A percentile compares a stretch with the other conserved stretches of the same genome.
These are phyloP conservation scores for Marmota flaviventris DNA, from an alignment of 2,113 vertebrate genomes.

Conservation along the genomic window DNA sequence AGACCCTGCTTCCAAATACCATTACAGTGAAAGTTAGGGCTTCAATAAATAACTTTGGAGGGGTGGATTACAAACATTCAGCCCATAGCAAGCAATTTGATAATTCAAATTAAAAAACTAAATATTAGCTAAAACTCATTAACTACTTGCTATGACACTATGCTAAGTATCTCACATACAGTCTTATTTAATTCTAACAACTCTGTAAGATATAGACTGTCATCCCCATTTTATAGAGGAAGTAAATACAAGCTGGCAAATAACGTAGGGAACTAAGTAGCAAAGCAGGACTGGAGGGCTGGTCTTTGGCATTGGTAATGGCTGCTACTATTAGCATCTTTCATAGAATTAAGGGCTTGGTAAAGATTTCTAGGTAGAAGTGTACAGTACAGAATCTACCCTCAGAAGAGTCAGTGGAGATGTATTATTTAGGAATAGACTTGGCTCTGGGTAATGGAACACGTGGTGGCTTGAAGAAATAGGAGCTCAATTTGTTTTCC, in stretches of 20 bases:
- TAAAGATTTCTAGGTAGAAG: neutral
- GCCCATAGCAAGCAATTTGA: neutral
- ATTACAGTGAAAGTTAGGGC: neutral
- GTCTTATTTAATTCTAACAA: neutral
- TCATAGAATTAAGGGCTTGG: neutral
- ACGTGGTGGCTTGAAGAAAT: neutral
- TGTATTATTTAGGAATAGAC: neutral
- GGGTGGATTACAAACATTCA: neutral
- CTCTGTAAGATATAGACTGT: neutral
- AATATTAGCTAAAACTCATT: neutral
- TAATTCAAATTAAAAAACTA: neutral
- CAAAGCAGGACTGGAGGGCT: neutral
- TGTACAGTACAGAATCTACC: neutral
- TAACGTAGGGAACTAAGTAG: neutral
- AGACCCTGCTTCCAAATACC: neutral
- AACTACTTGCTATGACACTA: neutral
- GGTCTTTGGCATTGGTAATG: neutral
- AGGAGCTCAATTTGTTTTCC: neutral
- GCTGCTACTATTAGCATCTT: neutral
- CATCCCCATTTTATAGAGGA: neutral
- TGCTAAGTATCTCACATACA: neutral
- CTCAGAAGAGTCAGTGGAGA: neutral
- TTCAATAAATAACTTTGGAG: neutral
- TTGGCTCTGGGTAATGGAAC: neutral
- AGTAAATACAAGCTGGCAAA: neutral